Evolutionary conservation across 2,888 invertebrate genomes (phyloP), one percentile per base, ranked within the genome.

Genomic region (Drosophila mimetica): DNA sequence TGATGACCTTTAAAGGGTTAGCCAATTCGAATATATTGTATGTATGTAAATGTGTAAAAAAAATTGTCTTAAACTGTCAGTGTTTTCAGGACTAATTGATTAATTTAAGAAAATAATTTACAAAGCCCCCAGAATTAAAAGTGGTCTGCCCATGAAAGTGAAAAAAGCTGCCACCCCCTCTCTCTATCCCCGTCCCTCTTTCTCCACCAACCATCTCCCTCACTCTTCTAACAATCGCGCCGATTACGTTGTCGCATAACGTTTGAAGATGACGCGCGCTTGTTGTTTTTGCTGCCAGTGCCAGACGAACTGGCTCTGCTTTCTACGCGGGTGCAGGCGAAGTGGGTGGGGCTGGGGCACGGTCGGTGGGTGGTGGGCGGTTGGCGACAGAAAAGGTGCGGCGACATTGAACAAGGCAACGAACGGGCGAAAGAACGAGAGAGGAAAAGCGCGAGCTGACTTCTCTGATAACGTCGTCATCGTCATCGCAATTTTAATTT

Each of bases 401-500:
- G 67, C 76, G 75, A 77, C 77, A 81, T 80, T 80, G 84, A 79
- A 71, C 60, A 58, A 76, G 53, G 48, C 60, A 67, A 58, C 72
- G 77, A 79, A 76, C 75, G 70, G 72, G 77, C 59, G 58, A 61
- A 39, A 55, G 47, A 41, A 55, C 22, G 44, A 28, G 44, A 28
- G 42, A 42, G 22, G 20, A 7, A 7, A 8, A 48, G 59, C 48
- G 48, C 65, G 54, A 39, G 39, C 51, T 58, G 58, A 46, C 41
- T 39, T 34, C 52, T 61, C 50, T 70, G 70, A 70, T 70, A 70
- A 70, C 70, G 54, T 70, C 54, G 53, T 69, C 69, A 69, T 79
- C 82, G 67, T 79, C 71, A 74, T 77, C 78, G 75, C 77, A 77
- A 85, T 83, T 80, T 85, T 87, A 86, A 87, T 83, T 83, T 87